Base-by-base conservation (phyloP, 2,888 invertebrate species). In the Pycnomerus fuliginosus region DNA sequence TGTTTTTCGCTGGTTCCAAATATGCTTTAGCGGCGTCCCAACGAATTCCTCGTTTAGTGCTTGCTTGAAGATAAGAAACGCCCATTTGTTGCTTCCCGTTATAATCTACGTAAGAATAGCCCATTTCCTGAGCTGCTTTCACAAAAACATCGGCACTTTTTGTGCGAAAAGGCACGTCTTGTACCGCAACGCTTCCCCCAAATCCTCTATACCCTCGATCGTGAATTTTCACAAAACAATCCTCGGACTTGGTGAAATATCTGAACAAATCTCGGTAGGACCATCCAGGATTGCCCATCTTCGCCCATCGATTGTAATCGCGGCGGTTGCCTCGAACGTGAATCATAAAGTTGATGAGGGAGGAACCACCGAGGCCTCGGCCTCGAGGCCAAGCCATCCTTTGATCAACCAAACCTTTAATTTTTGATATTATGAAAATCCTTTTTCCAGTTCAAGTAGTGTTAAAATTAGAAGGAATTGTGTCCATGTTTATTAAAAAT, bases 251-350 rank as follows among this genome's bases (percentile, higher is more conserved):
- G 30, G 58, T 53, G 48, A 68, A 69, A 40, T 69, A 68, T n/a
- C n/a, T n/a, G 2, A 78, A 60, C 0, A 78, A 69, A 10, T 69
- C 68, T 16, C 61, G 44, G 54, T 64, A 70, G 4, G 60, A 56
- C 80, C 80, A 80, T 2, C 80, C 80, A 3, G 67, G 63, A 48
- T 75, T 76, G 3, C 78, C 80, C 36, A 72, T 62, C n/a, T 60
- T 64, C 27, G 73, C 76, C 80, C 80, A 89, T 68, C 76, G 70
- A 60, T 90, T 83, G 71, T 85, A 90, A 60, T 89, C 87, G 5
- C 73, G 71, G 1, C 77, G 79, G 60, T 80, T 76, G 0, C 81
- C 81, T 25, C 81, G 66, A 1, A 76, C 73, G 61, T 80, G 79
- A 57, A 76, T 75, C 80, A 80, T 80, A 50, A 61, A 65, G 52